phyloP scores from a whole-genome alignment of 2,113 vertebrate genomes.

The Psilopsiagon aymara region DNA sequence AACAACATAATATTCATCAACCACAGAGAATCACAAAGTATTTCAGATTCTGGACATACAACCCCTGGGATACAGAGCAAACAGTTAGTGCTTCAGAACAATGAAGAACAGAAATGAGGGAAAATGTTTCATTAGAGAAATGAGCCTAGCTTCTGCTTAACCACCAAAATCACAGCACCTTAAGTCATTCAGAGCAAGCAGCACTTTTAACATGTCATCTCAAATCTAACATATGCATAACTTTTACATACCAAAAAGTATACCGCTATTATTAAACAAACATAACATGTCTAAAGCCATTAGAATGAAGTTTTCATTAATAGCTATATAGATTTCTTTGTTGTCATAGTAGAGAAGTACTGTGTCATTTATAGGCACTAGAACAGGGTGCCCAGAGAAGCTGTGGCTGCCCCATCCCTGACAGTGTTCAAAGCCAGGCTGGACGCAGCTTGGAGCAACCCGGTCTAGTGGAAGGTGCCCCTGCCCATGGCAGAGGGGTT shows the following conservation, averaged over 20 bases:
- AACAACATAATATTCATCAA: not conserved
- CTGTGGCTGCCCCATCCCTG: not conserved
- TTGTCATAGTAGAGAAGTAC: not conserved
- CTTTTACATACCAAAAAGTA: not conserved
- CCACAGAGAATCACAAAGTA: not conserved
- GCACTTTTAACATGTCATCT: not conserved
- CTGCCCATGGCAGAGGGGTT: not conserved
- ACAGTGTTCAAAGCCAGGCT: not conserved
- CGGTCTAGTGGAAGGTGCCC: not conserved
- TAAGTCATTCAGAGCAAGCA: not conserved
- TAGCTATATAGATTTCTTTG: not conserved
- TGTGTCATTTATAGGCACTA: not conserved
- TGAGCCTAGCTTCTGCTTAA: not conserved
- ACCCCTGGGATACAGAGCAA: not conserved
- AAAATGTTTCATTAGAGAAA: not conserved
- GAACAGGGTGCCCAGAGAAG: not conserved
- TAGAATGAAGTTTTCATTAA: not conserved
- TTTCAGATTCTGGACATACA: not conserved
- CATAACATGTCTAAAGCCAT: not conserved
- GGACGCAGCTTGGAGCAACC: not conserved
- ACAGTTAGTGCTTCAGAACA: not conserved
- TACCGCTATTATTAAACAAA: not conserved
- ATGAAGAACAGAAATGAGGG: not conserved
- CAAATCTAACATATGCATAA: not conserved
- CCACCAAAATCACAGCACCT: not conserved